phyloP scores from a whole-genome alignment of 2,113 vertebrate species.

The Eulemur macaco region DNA sequence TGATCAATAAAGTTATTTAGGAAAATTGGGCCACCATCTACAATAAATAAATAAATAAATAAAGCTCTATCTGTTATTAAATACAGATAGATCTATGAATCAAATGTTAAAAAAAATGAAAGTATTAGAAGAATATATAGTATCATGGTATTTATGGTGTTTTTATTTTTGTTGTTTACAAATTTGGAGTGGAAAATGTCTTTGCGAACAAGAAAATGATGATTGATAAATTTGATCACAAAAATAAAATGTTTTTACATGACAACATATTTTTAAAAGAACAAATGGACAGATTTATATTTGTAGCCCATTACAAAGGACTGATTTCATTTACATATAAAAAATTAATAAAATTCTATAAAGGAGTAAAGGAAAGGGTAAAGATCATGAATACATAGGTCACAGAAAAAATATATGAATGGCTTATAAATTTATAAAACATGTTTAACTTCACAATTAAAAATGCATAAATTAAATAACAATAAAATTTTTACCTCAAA shows the following conservation, averaged over 20 bases:
- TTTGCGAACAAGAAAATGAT: slow-evolving; percentile 2
- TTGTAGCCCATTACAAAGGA: neutral
- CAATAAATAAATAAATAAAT: neutral
- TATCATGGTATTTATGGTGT: neutral
- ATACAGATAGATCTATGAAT: neutral
- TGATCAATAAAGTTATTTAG: neutral
- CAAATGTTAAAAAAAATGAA: neutral
- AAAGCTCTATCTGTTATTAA: neutral
- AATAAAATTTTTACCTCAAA: neutral
- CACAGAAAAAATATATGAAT: neutral
- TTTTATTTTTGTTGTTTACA: neutral
- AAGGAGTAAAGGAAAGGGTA: neutral
- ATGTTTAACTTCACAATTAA: neutral
- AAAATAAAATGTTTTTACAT: neutral
- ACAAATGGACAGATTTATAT: neutral
- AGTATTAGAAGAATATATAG: neutral
- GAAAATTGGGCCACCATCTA: neutral
- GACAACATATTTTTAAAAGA: neutral
- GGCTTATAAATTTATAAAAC: neutral
- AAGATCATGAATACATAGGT: neutral
- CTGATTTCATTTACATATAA: neutral
- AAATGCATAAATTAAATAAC: neutral
- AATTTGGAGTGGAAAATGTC: neutral
- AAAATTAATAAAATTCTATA: neutral
- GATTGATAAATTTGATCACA: neutral